Conservation (phyloP, 2,888 invertebrate genomes). For the Salpingus planirostris region DNA sequence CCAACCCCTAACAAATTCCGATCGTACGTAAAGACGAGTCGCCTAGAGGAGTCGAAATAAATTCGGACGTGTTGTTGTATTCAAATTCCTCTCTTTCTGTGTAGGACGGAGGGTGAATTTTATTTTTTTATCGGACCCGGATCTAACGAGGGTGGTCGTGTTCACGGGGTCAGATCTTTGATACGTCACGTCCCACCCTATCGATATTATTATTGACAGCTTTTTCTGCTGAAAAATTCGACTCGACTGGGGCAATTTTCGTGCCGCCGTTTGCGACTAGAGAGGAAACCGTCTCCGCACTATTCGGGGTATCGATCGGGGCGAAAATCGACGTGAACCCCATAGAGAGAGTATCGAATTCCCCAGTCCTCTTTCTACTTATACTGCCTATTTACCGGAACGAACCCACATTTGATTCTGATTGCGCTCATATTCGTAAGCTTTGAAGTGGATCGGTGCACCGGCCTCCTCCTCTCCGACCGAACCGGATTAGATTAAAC, state of each 20-base stretch:
- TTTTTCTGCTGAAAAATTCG: too few species aligned
- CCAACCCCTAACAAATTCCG: too few species aligned
- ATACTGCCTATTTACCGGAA: conserved; percentile 35
- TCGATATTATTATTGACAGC: too few species aligned
- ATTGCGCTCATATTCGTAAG: conserved; percentile 36
- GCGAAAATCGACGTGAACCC: conserved; percentile 7
- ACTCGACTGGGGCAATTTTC: too few species aligned
- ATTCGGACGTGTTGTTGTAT: too few species aligned
- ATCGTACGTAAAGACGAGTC: too few species aligned
- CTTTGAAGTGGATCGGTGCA: conserved; percentile 34
- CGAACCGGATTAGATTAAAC: conserved; percentile 33
- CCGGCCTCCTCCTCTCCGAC: conserved; percentile 17
- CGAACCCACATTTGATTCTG: conserved; percentile 39
- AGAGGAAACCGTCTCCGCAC: too few species aligned
- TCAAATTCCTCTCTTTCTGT: too few species aligned
- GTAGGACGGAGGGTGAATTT: too few species aligned
- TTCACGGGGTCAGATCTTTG: conserved; percentile 36
- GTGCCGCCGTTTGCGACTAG: conserved; percentile 18
- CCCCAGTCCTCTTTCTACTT: conserved; percentile 10
- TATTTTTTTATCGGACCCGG: conserved; percentile 35
- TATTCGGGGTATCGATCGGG: conserved; percentile 13
- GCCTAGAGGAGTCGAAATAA: too few species aligned
- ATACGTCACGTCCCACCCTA: conserved; percentile 41
- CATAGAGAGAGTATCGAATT: conserved; percentile 12
- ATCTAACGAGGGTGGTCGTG: conserved; percentile 31